phyloP scores from a whole-genome alignment of 2,797 vertebrate species.

The Luscinia megarhynchos region DNA sequence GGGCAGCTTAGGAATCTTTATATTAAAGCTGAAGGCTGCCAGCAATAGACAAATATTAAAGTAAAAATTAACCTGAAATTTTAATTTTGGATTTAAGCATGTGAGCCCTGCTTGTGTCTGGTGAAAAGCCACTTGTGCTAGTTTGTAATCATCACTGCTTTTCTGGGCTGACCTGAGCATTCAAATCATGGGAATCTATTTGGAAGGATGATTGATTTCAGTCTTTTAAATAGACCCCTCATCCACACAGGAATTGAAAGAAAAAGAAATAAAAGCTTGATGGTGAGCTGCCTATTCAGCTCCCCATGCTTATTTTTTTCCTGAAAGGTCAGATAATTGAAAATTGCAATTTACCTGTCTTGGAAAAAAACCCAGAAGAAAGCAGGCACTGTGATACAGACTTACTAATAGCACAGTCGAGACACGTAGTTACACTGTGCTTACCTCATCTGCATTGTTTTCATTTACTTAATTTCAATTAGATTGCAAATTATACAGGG shows the following conservation, averaged over 20 bases:
- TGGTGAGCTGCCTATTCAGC: background rate
- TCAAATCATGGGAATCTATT: background rate
- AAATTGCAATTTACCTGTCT: conserved; percentile 17
- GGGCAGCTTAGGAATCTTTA: background rate
- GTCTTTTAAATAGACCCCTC: background rate
- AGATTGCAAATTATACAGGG: conserved; percentile 63
- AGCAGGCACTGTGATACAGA: background rate
- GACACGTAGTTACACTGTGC: conserved; percentile 13
- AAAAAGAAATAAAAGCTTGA: background rate
- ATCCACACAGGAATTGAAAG: background rate
- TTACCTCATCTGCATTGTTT: conserved; percentile 67
- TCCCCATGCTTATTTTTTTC: background rate
- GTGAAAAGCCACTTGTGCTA: background rate
- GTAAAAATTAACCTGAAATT: background rate
- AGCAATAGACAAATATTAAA: background rate
- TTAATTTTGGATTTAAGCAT: background rate
- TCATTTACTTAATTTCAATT: conserved; percentile 69
- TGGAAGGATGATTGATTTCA: conserved; percentile 17
- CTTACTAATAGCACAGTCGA: background rate
- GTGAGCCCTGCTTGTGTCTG: background rate
- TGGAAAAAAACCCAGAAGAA: background rate
- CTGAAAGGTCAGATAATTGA: conserved; percentile 30
- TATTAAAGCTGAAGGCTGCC: background rate
- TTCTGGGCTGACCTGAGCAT: background rate
- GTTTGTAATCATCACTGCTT: background rate